phyloP scores from a whole-genome alignment of 2,113 vertebrate genomes.

The Okapia johnstoni region DNA sequence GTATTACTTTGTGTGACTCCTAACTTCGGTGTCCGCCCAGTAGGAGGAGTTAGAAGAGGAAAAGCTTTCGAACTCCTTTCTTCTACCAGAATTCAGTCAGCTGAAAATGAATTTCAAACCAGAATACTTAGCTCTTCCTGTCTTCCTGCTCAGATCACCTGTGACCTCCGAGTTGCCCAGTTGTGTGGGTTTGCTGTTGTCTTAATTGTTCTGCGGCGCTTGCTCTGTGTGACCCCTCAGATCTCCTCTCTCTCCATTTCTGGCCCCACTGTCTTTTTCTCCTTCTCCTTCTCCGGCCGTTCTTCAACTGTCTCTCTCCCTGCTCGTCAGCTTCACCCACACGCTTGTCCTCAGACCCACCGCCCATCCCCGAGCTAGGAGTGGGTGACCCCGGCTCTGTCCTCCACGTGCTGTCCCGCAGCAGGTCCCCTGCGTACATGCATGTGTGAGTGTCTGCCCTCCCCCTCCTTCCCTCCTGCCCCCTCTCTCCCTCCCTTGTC shows the following conservation, averaged over 20 bases:
- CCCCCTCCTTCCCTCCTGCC: too few relatives aligned
- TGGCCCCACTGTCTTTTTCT: background rate
- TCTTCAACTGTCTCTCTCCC: background rate
- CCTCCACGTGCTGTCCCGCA: accelerated
- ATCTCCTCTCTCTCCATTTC: background rate
- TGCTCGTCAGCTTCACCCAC: background rate
- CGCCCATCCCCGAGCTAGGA: background rate
- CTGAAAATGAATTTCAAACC: background rate
- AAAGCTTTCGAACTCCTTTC: background rate
- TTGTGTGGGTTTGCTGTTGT: background rate
- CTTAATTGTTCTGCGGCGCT: background rate
- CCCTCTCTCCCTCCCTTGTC: accelerated
- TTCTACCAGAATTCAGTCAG: background rate
- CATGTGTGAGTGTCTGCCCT: background rate
- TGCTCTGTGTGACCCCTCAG: background rate
- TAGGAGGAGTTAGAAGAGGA: background rate
- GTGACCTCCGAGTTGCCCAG: background rate
- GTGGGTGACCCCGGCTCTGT: background rate
- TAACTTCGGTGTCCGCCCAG: background rate
- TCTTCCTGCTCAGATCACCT: background rate
- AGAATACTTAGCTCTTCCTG: background rate
- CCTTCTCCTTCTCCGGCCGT: background rate
- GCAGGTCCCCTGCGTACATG: accelerated
- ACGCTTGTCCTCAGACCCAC: background rate
- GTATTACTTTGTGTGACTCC: background rate